These are phyloP conservation scores for Lasioglossum malachurum DNA, from an alignment of 2,888 invertebrate species.

Conservation along the genomic window DNA sequence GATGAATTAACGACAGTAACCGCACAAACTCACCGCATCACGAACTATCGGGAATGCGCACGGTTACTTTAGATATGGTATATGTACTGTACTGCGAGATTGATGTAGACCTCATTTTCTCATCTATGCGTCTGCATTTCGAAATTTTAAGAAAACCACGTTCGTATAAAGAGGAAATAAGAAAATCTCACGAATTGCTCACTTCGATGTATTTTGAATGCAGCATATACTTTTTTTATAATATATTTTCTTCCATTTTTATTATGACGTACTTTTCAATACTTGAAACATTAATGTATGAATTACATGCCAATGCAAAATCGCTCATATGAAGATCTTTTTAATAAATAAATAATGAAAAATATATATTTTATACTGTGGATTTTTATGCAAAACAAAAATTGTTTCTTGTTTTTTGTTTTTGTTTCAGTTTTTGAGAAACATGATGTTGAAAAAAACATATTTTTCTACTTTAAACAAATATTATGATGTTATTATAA, in stretches of 20 bases:
- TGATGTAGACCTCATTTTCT: not conserved
- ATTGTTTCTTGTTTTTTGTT: too few species aligned
- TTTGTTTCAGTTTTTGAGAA: too few species aligned
- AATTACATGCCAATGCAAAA: not conserved
- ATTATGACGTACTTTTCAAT: not conserved
- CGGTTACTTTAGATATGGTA: not conserved
- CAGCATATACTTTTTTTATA: not conserved
- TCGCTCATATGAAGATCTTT: not conserved
- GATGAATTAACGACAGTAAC: conserved; percentile 24
- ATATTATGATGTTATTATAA: too few species aligned
- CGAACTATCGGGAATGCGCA: not conserved
- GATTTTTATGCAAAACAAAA: too few species aligned
- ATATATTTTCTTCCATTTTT: not conserved
- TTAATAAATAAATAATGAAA: not conserved
- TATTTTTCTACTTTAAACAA: too few species aligned
- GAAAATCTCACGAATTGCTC: not conserved
- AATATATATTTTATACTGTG: too few species aligned
- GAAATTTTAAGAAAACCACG: too few species aligned
- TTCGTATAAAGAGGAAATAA: not conserved
- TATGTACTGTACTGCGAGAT: not conserved
- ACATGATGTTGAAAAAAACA: too few species aligned
- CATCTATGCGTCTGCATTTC: not conserved
- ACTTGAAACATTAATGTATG: not conserved
- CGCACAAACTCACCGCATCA: not conserved
- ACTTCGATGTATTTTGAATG: not conserved